Evolutionary conservation across 2,113 vertebrate genomes (phyloP).

Genomic region (Campylomormyrus numenius): DNA sequence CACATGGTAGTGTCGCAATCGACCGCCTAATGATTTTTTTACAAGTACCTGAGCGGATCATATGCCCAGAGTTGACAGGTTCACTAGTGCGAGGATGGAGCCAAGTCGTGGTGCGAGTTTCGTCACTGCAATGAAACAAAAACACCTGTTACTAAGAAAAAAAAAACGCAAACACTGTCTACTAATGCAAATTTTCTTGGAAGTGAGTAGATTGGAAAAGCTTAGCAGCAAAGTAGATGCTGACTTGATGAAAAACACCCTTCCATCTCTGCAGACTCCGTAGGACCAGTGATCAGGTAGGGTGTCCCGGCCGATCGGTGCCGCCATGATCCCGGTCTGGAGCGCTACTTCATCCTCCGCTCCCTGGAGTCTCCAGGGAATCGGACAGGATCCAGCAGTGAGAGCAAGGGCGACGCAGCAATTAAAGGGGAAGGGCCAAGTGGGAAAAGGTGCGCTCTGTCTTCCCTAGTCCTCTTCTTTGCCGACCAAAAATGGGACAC

Average conservation of each 20-base stretch:
- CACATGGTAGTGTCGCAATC: neutral
- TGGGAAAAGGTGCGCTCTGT: conserved; percentile 25
- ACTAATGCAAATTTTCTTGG: neutral
- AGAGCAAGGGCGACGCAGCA: conserved; percentile 51
- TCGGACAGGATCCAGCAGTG: conserved; percentile 35
- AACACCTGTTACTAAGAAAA: conserved; percentile 65
- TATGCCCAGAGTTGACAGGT: conserved; percentile 95
- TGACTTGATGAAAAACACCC: conserved; percentile 93
- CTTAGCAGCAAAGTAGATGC: conserved; percentile 28
- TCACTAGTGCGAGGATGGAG: conserved; percentile 87
- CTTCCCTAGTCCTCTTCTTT: conserved; percentile 19
- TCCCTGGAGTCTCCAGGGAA: conserved; percentile 54
- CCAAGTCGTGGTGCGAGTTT: conserved; percentile 79
- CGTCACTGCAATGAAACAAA: conserved; percentile 72
- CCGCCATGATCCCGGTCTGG: conserved; percentile 73
- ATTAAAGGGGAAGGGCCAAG: conserved; percentile 61
- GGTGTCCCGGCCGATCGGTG: conserved; percentile 77
- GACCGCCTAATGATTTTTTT: neutral
- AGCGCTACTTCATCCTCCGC: conserved; percentile 43
- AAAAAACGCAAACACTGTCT: neutral
- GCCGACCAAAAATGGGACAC: conserved; percentile 26
- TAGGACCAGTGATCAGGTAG: conserved; percentile 91
- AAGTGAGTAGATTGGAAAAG: neutral
- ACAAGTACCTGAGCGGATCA: conserved; percentile 87
- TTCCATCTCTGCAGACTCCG: conserved; percentile 82